phyloP scores from a whole-genome alignment of 2,113 vertebrate species.

The Pygoscelis adeliae region DNA sequence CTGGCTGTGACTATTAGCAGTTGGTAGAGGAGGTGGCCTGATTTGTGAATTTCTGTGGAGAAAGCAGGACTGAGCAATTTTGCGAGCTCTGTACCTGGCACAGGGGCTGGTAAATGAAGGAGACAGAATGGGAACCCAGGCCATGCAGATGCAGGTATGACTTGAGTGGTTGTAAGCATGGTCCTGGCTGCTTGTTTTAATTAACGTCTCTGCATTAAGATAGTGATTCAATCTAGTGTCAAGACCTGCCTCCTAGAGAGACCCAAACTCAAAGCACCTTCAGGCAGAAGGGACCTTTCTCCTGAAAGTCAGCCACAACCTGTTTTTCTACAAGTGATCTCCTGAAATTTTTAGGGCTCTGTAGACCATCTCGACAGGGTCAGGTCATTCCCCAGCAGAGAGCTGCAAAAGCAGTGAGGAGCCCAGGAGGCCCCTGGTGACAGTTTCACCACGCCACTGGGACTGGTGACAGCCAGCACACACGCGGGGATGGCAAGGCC shows the following conservation, averaged over 20 bases:
- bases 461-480: fast-evolving
- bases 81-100: not conserved
- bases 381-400: not conserved
- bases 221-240: not conserved
- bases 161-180: not conserved
- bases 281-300: not conserved
- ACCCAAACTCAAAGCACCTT: not conserved
- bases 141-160: not conserved
- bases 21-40: not conserved
- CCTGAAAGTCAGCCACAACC: not conserved
- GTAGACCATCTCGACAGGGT: no score
- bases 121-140: not conserved
- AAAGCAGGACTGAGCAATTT: not conserved
- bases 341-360: not conserved
- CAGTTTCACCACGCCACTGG: fast-evolving
- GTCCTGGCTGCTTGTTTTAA: not conserved
- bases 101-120: not conserved
- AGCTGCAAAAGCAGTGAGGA: not conserved
- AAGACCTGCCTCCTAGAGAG: not conserved
- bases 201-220: not conserved
- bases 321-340: not conserved
- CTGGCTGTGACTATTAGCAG: not conserved
- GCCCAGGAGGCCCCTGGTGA: no score
- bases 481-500: no score
- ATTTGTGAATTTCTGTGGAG: not conserved